These are phyloP conservation scores for Antheraea assamensis DNA, from an alignment of 2,888 invertebrate genomes.

Conservation along the genomic window DNA sequence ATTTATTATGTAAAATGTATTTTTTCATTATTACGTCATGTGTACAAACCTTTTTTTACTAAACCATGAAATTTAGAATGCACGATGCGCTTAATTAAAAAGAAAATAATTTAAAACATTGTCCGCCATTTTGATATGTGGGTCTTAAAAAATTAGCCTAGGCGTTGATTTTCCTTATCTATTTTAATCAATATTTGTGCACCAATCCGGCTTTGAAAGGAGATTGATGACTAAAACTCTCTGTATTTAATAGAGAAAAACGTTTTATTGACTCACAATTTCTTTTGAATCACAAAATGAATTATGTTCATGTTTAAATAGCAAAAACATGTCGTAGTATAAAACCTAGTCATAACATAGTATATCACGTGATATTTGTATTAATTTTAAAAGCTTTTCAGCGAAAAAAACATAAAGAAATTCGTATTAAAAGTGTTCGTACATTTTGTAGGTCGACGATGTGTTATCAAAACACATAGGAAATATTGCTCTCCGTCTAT, in stretches of 20 bases:
- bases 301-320: neutral
- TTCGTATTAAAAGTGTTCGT: constrained; percentile 24
- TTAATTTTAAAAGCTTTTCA: constrained; percentile 10
- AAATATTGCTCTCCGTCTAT: neutral
- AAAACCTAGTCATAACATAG: neutral
- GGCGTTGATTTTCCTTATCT: neutral
- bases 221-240: neutral
- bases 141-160: too few relatives aligned
- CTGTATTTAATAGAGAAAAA: neutral
- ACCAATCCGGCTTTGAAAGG: neutral
- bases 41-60: too few relatives aligned
- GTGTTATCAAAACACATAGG: constrained; percentile 7
- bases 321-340: neutral
- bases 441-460: constrained; percentile 30
- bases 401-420: neutral
- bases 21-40: too few relatives aligned
- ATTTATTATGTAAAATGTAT: too few relatives aligned
- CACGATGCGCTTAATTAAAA: too few relatives aligned
- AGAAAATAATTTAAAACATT: too few relatives aligned
- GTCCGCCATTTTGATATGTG: too few relatives aligned
- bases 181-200: neutral
- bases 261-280: neutral
- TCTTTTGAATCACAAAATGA: neutral
- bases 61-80: too few relatives aligned
- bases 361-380: neutral